A percentile compares a stretch with the other conserved stretches of the same genome.
Evolutionary conservation across 2,797 vertebrate species (phyloP).

Genomic region (Sandelia bainsii): DNA sequence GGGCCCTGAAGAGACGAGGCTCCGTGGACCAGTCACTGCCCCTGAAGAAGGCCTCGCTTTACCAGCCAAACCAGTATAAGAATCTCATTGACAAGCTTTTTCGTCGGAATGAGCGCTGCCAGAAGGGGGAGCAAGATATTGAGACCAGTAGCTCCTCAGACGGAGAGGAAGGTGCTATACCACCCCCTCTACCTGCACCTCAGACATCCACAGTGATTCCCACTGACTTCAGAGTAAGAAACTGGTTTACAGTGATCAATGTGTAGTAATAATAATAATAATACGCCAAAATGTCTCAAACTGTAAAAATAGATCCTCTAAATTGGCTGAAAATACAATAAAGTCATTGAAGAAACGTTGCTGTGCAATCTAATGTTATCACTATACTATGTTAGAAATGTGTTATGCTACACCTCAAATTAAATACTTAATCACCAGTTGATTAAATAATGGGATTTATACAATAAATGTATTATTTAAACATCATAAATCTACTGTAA

Average conservation of each 20-base stretch:
- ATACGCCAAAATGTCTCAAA: background rate
- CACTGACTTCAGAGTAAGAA: conserved; percentile 66
- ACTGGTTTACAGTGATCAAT: rapidly evolving
- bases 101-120: conserved; percentile 58
- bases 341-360: background rate
- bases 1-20: conserved; percentile 90
- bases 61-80: conserved; percentile 90
- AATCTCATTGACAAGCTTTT: conserved; percentile 90
- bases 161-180: conserved; percentile 65
- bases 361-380: no score
- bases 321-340: background rate
- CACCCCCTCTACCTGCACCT: conserved; percentile 7
- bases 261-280: background rate
- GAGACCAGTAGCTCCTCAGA: conserved; percentile 82
- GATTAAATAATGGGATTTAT: background rate
- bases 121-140: conserved; percentile 49
- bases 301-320: background rate
- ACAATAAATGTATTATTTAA: background rate
- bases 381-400: no score
- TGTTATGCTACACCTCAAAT: background rate
- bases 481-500: background rate
- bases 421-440: background rate
- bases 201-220: conserved; percentile 12
- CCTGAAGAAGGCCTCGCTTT: conserved; percentile 62
- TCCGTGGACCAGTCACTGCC: conserved; percentile 85